Percentiles rank a stretch among this genome's conserved stretches.
Conservation (phyloP, 2,797 vertebrate species). For the Scolopax bukidnonensis region DNA sequence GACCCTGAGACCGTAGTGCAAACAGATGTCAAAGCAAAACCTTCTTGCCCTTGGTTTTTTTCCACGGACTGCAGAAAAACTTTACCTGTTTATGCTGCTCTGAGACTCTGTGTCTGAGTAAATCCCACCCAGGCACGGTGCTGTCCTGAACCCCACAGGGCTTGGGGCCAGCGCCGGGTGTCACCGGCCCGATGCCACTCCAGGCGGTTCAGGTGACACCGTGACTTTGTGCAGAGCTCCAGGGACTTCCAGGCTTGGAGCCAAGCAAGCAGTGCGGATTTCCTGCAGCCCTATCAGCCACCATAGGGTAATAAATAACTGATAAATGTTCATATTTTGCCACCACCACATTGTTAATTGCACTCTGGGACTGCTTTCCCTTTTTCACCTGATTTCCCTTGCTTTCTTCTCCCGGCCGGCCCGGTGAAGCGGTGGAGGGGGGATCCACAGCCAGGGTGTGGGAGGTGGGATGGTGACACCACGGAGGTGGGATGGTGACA, state of each 20-base stretch:
- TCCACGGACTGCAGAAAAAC: neutral
- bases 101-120: neutral
- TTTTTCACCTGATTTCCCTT: neutral
- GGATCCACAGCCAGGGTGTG: accelerated
- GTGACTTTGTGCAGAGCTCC: neutral
- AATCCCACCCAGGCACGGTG: neutral
- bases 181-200: accelerated
- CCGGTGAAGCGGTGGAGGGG: accelerated
- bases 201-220: neutral
- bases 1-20: neutral
- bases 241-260: neutral
- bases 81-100: neutral
- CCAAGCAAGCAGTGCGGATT: neutral
- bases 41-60: conserved; percentile 32
- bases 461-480: neutral
- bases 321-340: accelerated
- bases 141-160: neutral
- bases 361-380: neutral
- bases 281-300: neutral
- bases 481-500: neutral
- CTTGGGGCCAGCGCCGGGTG: accelerated
- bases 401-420: neutral
- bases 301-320: neutral
- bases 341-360: neutral
- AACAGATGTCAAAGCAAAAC: neutral